phyloP scores from a whole-genome alignment of 2,797 vertebrate genomes.

The Lates japonicus region DNA sequence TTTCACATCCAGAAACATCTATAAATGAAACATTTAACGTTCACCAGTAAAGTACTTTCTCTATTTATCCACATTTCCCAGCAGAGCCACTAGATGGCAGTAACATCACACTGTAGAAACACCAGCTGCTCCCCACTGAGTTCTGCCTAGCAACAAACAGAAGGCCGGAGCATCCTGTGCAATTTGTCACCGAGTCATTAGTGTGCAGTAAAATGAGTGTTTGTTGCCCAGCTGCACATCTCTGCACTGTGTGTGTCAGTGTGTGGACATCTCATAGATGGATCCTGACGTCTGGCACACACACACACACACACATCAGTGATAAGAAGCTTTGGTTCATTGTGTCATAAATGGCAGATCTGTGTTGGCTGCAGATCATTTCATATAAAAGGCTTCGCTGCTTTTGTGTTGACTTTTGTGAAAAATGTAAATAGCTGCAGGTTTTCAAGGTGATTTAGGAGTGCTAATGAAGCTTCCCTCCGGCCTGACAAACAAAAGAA shows the following conservation, averaged over 20 bases:
- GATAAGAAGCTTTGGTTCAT: background rate
- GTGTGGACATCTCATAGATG: background rate
- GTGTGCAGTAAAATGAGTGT: slow-evolving; percentile 21
- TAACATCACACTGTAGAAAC: background rate
- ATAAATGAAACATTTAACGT: background rate
- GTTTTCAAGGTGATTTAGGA: background rate
- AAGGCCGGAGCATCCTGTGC: slow-evolving; percentile 14
- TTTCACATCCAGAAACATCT: background rate
- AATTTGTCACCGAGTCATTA: slow-evolving; percentile 53
- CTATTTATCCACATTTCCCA: background rate
- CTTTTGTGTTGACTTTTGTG: background rate
- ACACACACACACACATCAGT: background rate
- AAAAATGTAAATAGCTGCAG: background rate
- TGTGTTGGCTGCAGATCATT: background rate
- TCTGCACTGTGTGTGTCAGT: background rate
- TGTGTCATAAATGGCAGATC: no score
- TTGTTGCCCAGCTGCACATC: slow-evolving; percentile 29
- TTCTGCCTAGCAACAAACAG: slow-evolving; percentile 76
- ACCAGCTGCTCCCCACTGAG: slow-evolving; percentile 3
- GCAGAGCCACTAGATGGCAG: slow-evolving; percentile 49
- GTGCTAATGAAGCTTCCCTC: no score
- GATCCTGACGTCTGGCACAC: background rate
- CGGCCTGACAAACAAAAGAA: background rate
- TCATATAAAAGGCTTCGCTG: background rate
- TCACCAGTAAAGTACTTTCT: background rate